Conservation (phyloP, 2,113 vertebrate species). For the Camelus dromedarius region DNA sequence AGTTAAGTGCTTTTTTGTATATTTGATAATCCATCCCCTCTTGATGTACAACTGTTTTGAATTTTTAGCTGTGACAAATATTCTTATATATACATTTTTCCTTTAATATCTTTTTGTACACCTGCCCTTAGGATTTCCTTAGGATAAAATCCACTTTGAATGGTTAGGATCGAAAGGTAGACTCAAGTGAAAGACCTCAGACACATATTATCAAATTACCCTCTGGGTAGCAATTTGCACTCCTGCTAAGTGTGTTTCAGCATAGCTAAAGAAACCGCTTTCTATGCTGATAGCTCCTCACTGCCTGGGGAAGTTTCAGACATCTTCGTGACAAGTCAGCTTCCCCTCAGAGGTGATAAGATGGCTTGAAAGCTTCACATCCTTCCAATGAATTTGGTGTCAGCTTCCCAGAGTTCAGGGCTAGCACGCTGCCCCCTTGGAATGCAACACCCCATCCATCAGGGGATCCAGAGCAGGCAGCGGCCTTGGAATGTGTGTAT, state of each 20-base stretch:
- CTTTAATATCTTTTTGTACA: background rate
- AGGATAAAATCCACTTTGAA: background rate
- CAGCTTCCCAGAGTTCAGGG: constrained; percentile 36
- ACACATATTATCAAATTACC: no score
- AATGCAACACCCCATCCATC: background rate
- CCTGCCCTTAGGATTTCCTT: background rate
- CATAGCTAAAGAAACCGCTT: background rate
- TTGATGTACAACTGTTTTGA: background rate
- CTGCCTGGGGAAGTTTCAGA: background rate
- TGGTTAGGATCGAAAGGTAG: background rate
- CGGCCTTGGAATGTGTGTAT: constrained; percentile 36
- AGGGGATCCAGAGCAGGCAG: background rate
- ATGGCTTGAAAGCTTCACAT: constrained; percentile 26
- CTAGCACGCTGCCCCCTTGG: constrained; percentile 29
- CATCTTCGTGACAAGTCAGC: background rate
- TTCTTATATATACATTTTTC: background rate
- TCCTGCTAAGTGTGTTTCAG: background rate
- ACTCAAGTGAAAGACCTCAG: background rate
- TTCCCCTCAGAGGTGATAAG: background rate
- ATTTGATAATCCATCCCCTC: background rate
- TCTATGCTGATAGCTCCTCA: background rate
- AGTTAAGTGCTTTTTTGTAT: background rate
- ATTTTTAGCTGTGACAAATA: background rate
- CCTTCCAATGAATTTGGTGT: constrained; percentile 13
- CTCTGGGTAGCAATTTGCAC: background rate